These are phyloP conservation scores for Brachypodius melanocephalos DNA, from an alignment of 2,113 vertebrate species.

Conservation along the genomic window DNA sequence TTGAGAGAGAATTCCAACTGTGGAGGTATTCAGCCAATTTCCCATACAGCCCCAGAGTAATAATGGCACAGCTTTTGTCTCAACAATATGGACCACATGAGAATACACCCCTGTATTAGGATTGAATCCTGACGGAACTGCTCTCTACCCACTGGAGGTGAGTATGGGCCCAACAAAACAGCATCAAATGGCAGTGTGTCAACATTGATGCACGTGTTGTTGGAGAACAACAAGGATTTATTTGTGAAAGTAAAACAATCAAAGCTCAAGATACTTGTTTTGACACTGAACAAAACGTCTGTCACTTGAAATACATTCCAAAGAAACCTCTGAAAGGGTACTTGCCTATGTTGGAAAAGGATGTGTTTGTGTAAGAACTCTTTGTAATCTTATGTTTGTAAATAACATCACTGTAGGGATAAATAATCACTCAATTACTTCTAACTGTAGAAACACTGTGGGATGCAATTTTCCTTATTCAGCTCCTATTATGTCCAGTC, in stretches of 20 bases:
- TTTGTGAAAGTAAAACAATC: neutral
- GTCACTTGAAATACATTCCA: neutral
- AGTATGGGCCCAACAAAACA: neutral
- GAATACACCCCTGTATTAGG: neutral
- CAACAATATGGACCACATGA: neutral
- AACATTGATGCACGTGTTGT: rapidly evolving
- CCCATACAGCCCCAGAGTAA: neutral
- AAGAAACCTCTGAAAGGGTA: neutral
- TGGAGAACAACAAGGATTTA: neutral
- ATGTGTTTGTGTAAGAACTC: neutral
- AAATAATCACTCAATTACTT: neutral
- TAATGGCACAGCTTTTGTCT: neutral
- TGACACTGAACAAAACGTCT: neutral
- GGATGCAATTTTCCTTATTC: neutral
- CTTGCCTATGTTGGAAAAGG: neutral
- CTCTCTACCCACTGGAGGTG: neutral
- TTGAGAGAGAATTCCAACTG: neutral
- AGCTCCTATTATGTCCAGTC: neutral
- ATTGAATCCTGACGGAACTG: neutral
- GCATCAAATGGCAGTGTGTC: neutral
- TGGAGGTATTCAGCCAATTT: neutral
- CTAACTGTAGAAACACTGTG: neutral
- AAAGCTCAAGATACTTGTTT: neutral
- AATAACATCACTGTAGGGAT: neutral
- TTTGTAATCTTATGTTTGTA: neutral